phyloP scores from a whole-genome alignment of 2,797 vertebrate species.

The Esox masquinongy region DNA sequence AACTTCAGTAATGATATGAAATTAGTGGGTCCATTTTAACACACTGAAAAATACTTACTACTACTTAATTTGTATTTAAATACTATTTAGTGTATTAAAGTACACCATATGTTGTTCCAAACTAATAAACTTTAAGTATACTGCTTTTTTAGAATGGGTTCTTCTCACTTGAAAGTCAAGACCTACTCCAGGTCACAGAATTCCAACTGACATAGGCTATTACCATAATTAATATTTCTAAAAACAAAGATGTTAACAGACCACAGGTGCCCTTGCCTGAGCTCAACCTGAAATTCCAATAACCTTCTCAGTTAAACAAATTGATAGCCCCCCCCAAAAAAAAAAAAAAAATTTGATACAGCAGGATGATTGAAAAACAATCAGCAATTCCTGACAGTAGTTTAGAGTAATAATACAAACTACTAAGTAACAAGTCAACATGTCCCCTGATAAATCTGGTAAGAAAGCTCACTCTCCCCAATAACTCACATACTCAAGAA shows the following conservation, averaged over 20 bases:
- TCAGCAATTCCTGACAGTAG: neutral
- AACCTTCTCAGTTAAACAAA: neutral
- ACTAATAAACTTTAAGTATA: no score
- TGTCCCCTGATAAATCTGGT: constrained; percentile 26
- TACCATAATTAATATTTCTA: neutral
- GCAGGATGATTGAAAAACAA: neutral
- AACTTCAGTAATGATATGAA: no score
- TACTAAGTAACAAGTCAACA: neutral
- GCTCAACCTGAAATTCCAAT: neutral
- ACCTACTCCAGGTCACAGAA: neutral
- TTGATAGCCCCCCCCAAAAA: neutral
- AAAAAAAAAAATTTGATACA: neutral
- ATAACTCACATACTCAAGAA: constrained; percentile 19
- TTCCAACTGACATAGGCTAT: neutral
- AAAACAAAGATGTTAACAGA: neutral
- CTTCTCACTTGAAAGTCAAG: neutral
- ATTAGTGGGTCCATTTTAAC: no score
- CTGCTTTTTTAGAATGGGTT: no score
- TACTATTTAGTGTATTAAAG: no score
- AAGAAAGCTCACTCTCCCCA: constrained; percentile 16
- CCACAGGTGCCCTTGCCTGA: neutral
- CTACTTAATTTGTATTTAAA: no score
- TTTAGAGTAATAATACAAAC: neutral
- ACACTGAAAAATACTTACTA: no score
- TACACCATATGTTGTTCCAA: no score